These are phyloP conservation scores for Cryptophagus acutangulus DNA, from an alignment of 2,888 invertebrate species.

Conservation along the genomic window DNA sequence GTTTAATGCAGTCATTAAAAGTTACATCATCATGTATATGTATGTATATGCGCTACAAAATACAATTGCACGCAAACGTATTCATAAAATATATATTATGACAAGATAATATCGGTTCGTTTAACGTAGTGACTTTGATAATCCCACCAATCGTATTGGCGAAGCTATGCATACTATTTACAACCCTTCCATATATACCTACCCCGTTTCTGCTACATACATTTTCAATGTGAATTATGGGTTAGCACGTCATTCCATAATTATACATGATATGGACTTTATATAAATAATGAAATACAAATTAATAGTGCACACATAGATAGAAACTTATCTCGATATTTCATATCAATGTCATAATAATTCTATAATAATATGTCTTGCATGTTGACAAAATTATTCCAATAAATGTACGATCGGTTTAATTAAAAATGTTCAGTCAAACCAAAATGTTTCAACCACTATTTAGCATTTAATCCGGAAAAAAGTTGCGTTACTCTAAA, in stretches of 20 bases:
- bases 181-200: conserved; percentile 6
- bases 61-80: conserved; percentile 5
- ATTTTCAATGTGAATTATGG: neutral
- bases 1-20: conserved; percentile 10
- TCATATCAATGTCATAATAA: too few relatives aligned
- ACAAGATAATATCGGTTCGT: conserved; percentile 30
- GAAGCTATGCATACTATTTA: conserved; percentile 18
- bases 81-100: conserved; percentile 22
- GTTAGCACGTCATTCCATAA: neutral
- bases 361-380: too few relatives aligned
- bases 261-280: neutral
- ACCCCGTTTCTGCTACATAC: neutral
- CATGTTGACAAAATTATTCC: too few relatives aligned
- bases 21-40: conserved; percentile 5
- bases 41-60: neutral
- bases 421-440: too few relatives aligned
- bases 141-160: conserved; percentile 20
- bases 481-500: too few relatives aligned
- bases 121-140: conserved; percentile 24
- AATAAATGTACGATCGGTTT: too few relatives aligned
- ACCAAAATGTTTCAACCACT: too few relatives aligned
- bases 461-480: too few relatives aligned
- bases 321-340: too few relatives aligned
- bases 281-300: neutral
- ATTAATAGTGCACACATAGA: neutral